A percentile compares a stretch with the other conserved stretches of the same genome.
Evolutionary conservation across 2,888 invertebrate species (phyloP).

Genomic region (Cartodere bifasciata): DNA sequence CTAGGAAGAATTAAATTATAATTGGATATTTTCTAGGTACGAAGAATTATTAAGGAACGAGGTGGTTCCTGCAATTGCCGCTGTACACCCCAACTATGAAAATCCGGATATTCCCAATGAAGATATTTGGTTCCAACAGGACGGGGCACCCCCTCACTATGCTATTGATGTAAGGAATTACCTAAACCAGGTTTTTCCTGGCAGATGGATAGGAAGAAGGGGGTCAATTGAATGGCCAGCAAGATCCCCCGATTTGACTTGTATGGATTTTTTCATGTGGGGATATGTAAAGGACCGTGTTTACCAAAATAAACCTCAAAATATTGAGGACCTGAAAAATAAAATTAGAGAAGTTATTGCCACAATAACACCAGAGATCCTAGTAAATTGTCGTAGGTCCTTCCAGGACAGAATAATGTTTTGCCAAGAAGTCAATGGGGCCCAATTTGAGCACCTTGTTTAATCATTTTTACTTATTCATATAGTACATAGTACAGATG

Average conservation of each 20-base stretch:
- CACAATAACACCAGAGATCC: constrained; percentile 3
- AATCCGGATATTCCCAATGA: constrained; percentile 3
- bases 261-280: too few species aligned
- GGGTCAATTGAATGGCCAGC: constrained; percentile 13
- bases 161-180: constrained; percentile 8
- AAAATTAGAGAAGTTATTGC: too few species aligned
- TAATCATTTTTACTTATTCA: not conserved
- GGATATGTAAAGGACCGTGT: constrained; percentile 12
- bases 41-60: too few species aligned
- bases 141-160: constrained; percentile 13
- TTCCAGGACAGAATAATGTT: constrained; percentile 1
- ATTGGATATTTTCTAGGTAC: too few species aligned
- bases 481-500: too few species aligned
- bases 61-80: not conserved
- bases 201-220: constrained; percentile 12
- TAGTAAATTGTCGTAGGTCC: constrained; percentile 1
- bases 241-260: too few species aligned
- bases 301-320: constrained; percentile 8
- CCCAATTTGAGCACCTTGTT: constrained; percentile 1
- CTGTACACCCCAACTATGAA: constrained; percentile 1
- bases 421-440: constrained; percentile 4
- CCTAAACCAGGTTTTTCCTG: constrained; percentile 10
- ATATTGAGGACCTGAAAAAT: constrained; percentile 2
- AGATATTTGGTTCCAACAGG: constrained; percentile 12
- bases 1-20: too few species aligned